phyloP scores from a whole-genome alignment of 2,113 vertebrate species.

The Corydoras sp. region DNA sequence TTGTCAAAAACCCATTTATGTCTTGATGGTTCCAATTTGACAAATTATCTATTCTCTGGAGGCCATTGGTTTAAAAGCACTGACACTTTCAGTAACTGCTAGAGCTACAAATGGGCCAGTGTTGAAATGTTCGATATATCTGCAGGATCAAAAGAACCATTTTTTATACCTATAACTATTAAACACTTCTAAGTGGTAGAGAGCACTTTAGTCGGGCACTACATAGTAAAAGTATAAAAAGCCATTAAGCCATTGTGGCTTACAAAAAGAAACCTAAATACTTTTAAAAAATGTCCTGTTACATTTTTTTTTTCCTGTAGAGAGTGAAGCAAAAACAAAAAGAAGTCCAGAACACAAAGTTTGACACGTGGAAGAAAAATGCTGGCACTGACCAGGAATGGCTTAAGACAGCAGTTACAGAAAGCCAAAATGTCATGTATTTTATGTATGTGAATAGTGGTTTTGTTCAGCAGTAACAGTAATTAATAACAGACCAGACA shows the following conservation, averaged over 20 bases:
- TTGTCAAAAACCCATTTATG: neutral
- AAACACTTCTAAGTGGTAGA: too few species aligned
- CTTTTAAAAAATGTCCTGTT: neutral
- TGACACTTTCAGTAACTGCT: slow-evolving; percentile 21
- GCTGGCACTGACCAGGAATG: neutral
- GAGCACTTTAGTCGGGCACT: too few species aligned
- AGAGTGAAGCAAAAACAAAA: neutral
- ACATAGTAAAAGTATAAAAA: too few species aligned
- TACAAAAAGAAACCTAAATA: neutral
- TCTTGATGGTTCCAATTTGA: slow-evolving; percentile 7
- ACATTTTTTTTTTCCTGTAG: neutral
- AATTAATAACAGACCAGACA: slow-evolving; percentile 7
- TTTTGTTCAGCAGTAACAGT: neutral
- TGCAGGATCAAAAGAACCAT: neutral
- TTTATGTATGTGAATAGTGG: slow-evolving; percentile 1
- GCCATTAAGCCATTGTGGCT: neutral
- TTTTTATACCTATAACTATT: too few species aligned
- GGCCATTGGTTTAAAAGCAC: slow-evolving; percentile 12
- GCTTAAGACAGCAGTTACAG: neutral
- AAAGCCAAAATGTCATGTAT: slow-evolving; percentile 1
- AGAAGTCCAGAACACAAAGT: neutral
- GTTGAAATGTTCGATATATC: neutral
- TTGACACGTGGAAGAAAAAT: neutral
- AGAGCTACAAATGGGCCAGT: neutral
- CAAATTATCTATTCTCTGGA: neutral